Percentiles rank a stretch among this genome's conserved stretches.
Evolutionary conservation across 2,888 invertebrate species (phyloP).

Genomic region (Netelia virgata): DNA sequence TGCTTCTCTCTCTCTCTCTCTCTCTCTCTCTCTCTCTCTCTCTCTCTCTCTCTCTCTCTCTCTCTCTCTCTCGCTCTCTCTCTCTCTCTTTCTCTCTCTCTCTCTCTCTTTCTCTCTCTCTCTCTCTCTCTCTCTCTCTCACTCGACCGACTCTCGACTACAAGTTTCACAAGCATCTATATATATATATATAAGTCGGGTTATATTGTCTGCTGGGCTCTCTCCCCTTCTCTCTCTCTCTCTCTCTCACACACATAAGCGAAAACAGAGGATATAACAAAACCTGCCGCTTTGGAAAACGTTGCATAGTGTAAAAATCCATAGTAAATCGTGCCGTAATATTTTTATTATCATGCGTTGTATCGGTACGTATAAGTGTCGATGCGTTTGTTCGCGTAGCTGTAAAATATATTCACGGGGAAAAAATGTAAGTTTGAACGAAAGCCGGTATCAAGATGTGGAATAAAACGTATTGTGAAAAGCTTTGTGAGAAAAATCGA

Average conservation of each 20-base stretch:
- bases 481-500: slow-evolving; percentile 43
- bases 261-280: background rate
- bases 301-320: background rate
- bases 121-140: slow-evolving; percentile 9
- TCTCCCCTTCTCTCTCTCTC: background rate
- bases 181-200: background rate
- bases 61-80: slow-evolving; percentile 33
- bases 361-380: background rate
- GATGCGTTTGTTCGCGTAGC: background rate
- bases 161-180: slow-evolving; percentile 49
- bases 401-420: slow-evolving; percentile 22
- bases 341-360: background rate
- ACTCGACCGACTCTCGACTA: slow-evolving; percentile 57
- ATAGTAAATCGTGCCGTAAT: no score
- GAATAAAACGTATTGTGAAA: slow-evolving; percentile 1
- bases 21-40: slow-evolving; percentile 25
- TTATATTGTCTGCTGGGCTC: no score
- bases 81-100: slow-evolving; percentile 14
- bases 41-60: slow-evolving; percentile 20
- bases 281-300: slow-evolving; percentile 31
- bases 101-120: slow-evolving; percentile 33
- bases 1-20: slow-evolving; percentile 34
- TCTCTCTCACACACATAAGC: background rate
- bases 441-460: slow-evolving; percentile 21
- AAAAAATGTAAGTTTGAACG: slow-evolving; percentile 30